A percentile compares a stretch with the other conserved stretches of the same genome.
Evolutionary conservation across 2,797 vertebrate genomes (phyloP).

Genomic region (Sebastes flavidus): DNA sequence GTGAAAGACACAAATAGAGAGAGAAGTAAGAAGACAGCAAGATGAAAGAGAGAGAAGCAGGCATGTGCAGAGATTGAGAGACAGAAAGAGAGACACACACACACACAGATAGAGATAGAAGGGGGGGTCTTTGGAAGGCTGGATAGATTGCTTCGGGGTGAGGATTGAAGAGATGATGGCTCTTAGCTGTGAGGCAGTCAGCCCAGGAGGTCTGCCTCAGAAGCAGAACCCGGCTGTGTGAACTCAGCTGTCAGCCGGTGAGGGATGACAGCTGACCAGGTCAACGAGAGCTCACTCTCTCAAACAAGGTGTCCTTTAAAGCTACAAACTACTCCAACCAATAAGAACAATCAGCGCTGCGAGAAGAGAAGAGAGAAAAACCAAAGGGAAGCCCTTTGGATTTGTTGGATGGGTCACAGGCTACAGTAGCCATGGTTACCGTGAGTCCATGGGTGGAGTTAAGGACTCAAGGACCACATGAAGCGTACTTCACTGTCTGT

Average conservation of each 20-base stretch:
- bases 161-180: constrained; percentile 44
- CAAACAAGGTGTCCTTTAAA: background rate
- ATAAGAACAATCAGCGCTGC: background rate
- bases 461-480: no score
- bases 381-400: no score
- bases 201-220: constrained; percentile 47
- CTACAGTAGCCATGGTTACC: no score
- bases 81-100: no score
- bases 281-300: constrained; percentile 31
- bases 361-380: no score
- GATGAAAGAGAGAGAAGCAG: no score
- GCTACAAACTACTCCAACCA: background rate
- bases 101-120: background rate
- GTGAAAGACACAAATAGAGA: background rate
- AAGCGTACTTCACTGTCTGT: no score
- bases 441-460: no score
- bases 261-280: constrained; percentile 25
- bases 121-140: constrained; percentile 7
- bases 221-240: constrained; percentile 29
- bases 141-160: constrained; percentile 44
- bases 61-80: background rate
- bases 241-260: constrained; percentile 41
- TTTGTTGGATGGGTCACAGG: no score
- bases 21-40: no score
- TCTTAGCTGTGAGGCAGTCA: constrained; percentile 46